These are phyloP conservation scores for Perca schrenkii DNA, from an alignment of 2,113 vertebrate species.

Conservation along the genomic window DNA sequence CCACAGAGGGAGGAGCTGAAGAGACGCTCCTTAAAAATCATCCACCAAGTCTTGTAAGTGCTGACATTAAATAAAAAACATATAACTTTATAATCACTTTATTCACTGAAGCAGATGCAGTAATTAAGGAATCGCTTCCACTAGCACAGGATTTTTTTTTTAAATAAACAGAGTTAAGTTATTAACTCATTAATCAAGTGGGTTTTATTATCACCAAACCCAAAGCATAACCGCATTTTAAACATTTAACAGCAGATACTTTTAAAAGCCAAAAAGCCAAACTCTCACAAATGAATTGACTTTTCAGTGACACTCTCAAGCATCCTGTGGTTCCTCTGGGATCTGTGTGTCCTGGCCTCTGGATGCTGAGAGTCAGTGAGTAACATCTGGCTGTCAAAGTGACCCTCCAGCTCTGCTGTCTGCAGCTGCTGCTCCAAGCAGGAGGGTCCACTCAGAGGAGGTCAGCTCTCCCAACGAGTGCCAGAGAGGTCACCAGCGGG, in stretches of 20 bases:
- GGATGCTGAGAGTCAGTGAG: slow-evolving; percentile 76
- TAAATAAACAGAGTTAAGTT: background rate
- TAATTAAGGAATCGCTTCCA: background rate
- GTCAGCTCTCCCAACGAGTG: slow-evolving; percentile 79
- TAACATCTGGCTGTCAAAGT: slow-evolving; percentile 82
- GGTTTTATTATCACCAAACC: background rate
- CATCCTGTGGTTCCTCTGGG: slow-evolving; percentile 60
- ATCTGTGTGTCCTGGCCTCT: slow-evolving; percentile 65
- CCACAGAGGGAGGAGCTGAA: slow-evolving; percentile 76
- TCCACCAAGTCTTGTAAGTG: slow-evolving; percentile 83
- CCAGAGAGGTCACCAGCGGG: slow-evolving; percentile 77
- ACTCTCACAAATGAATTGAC: slow-evolving; percentile 38
- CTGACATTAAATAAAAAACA: slow-evolving; percentile 34
- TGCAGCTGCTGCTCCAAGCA: slow-evolving; percentile 83
- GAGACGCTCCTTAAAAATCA: slow-evolving; percentile 69
- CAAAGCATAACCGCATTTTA: background rate
- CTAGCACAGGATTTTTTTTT: background rate
- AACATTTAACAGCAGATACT: slow-evolving; percentile 21
- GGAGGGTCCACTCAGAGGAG: slow-evolving; percentile 81
- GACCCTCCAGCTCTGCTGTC: slow-evolving; percentile 77
- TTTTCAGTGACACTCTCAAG: slow-evolving; percentile 21
- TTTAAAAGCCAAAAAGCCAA: slow-evolving; percentile 17
- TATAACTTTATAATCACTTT: background rate
- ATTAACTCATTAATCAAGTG: background rate
- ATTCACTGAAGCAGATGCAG: background rate